Conservation (phyloP, 2,888 invertebrate genomes). For the Himalopsyche kuldschensis region DNA sequence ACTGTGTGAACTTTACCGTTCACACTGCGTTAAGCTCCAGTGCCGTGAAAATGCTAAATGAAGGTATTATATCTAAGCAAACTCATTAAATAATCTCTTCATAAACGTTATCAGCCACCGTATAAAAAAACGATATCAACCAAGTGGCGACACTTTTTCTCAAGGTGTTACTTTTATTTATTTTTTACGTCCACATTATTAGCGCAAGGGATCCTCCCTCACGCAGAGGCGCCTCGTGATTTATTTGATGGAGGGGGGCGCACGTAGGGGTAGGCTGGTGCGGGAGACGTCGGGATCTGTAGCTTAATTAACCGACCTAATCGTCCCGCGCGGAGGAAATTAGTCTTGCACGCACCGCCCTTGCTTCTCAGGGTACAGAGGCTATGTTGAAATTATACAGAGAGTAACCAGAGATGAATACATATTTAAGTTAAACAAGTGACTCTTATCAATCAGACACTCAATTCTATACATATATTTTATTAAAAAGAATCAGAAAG, state of each 20-base stretch:
- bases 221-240: slow-evolving; percentile 19
- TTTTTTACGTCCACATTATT: background rate
- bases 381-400: background rate
- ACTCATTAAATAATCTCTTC: background rate
- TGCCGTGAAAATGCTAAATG: no score
- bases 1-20: no score
- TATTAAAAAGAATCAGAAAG: no score
- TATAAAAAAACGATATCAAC: background rate
- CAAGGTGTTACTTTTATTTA: background rate
- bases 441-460: background rate
- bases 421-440: background rate
- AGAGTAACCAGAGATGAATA: background rate
- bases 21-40: no score
- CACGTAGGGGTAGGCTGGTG: background rate
- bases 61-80: background rate
- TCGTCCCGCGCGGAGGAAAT: slow-evolving; percentile 36
- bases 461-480: no score
- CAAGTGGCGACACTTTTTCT: background rate
- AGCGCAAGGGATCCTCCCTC: background rate
- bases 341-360: slow-evolving; percentile 19
- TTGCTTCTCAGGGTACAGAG: background rate
- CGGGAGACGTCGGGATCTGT: slow-evolving; percentile 20
- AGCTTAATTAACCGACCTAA: slow-evolving; percentile 38
- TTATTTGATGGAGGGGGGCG: slow-evolving; percentile 23
- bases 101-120: background rate